A percentile compares a stretch with the other conserved stretches of the same genome.
Conservation (phyloP, 2,113 vertebrate genomes). For the Coptodon rendalli region DNA sequence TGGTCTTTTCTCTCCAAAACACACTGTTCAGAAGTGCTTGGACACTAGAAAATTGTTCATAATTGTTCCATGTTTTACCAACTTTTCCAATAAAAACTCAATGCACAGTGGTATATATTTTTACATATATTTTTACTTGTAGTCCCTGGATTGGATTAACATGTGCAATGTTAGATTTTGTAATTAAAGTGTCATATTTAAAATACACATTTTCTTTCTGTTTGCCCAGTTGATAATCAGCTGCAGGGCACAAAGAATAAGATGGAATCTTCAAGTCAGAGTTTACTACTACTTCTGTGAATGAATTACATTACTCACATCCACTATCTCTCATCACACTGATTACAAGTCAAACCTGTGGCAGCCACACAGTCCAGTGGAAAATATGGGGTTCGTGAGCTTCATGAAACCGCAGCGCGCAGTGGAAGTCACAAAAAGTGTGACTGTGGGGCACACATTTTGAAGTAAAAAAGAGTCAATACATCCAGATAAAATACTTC, state of each 20-base stretch:
- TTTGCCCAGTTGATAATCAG: background rate
- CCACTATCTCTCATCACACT: background rate
- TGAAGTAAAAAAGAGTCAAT: constrained; percentile 14
- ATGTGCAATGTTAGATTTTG: background rate
- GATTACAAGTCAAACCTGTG: background rate
- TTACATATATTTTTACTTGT: background rate
- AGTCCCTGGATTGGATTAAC: background rate
- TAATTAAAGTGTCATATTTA: background rate
- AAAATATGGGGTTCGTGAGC: background rate
- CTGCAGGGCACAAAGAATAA: background rate
- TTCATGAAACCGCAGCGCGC: background rate
- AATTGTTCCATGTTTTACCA: background rate
- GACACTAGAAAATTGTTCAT: background rate
- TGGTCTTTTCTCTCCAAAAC: background rate
- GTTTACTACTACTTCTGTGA: background rate
- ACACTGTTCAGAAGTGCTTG: background rate
- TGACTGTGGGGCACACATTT: background rate
- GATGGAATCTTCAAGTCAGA: background rate
- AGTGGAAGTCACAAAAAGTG: background rate
- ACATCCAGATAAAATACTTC: background rate
- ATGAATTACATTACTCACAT: background rate
- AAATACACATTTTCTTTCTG: background rate
- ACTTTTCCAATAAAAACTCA: background rate
- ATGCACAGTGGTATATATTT: background rate
- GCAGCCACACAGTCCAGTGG: background rate